phyloP scores from a whole-genome alignment of 2,797 vertebrate species.

The Coilia nasus region DNA sequence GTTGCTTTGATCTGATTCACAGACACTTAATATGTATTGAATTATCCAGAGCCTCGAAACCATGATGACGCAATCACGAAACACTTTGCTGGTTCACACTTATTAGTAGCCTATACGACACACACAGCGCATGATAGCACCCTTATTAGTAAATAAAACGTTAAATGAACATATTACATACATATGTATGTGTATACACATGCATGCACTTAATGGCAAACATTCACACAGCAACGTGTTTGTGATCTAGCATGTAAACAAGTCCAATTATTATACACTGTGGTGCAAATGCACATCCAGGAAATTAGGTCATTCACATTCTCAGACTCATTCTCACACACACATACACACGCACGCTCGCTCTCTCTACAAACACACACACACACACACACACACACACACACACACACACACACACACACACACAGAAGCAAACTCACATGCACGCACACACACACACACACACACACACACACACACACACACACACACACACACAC shows the following conservation, averaged over 20 bases:
- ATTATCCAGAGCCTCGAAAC: neutral
- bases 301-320: slow-evolving; percentile 15
- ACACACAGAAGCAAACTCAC: no score
- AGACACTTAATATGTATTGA: slow-evolving; percentile 8
- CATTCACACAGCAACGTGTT: neutral
- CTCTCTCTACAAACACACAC: neutral
- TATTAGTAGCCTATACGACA: neutral
- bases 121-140: neutral
- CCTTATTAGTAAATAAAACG: neutral
- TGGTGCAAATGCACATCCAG: neutral
- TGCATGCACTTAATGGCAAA: no score
- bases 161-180: neutral
- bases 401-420: no score
- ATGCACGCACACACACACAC: no score
- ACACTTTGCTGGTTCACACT: neutral
- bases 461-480: neutral
- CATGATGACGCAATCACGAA: neutral
- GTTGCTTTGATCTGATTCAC: slow-evolving; percentile 10
- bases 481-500: neutral
- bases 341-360: neutral
- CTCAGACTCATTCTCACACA: neutral
- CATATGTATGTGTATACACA: neutral
- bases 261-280: neutral
- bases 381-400: no score
- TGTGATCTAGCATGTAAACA: neutral